These are phyloP conservation scores for Rynchops niger DNA, from an alignment of 2,113 vertebrate species.

Conservation along the genomic window DNA sequence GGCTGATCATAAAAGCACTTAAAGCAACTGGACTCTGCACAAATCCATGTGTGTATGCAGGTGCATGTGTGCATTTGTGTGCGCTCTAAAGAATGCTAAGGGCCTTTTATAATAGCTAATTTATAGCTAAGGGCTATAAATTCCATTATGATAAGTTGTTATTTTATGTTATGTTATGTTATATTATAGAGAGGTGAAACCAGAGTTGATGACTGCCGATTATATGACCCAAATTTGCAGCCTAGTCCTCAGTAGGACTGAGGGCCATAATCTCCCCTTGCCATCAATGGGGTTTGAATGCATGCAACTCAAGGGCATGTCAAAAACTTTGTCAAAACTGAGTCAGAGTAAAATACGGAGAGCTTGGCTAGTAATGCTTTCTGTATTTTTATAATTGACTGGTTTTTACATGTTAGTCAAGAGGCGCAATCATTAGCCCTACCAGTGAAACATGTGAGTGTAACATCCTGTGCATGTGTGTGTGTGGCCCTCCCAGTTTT, in stretches of 20 bases:
- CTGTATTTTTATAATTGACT: not conserved
- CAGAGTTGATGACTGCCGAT: not conserved
- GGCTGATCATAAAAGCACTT: not conserved
- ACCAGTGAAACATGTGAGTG: not conserved
- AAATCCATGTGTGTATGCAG: not conserved
- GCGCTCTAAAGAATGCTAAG: not conserved
- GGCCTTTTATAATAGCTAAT: not conserved
- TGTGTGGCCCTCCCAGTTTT: conserved; percentile 71
- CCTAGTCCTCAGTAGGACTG: not conserved
- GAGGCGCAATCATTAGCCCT: not conserved
- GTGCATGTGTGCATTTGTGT: not conserved
- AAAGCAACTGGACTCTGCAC: not conserved
- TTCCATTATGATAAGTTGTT: not conserved
- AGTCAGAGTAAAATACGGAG: not conserved
- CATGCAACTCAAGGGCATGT: not conserved
- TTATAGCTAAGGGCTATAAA: not conserved
- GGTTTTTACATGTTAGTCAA: not conserved
- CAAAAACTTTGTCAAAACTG: not conserved
- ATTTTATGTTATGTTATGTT: too few relatives aligned
- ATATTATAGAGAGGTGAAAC: not conserved
- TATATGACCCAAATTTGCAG: not conserved
- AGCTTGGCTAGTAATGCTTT: not conserved
- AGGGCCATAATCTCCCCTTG: not conserved
- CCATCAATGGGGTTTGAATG: not conserved
- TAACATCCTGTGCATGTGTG: not conserved